Percentiles rank a stretch among this genome's conserved stretches.
Evolutionary conservation across 53 echinoderm and acorn worm species (phyloP).

Genomic region (Zoroaster sp.): DNA sequence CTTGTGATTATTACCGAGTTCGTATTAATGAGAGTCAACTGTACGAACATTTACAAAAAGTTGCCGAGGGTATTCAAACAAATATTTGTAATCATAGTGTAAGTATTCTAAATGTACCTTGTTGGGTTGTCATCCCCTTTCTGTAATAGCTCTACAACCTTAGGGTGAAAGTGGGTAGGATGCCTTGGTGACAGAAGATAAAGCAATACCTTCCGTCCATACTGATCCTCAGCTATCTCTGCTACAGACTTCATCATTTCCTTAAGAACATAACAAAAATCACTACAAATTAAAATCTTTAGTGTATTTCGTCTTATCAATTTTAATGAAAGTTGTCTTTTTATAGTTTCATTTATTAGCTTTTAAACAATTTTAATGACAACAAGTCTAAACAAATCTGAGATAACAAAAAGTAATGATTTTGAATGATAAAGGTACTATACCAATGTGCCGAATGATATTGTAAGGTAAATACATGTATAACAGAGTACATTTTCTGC

Average conservation of each 20-base stretch:
- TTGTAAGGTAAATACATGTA: not conserved
- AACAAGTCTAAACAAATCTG: not conserved
- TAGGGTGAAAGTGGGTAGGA: slow-evolving; percentile 86
- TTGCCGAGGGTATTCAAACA: no score
- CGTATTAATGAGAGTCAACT: no score
- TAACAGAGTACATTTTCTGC: no score
- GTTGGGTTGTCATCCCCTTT: slow-evolving; percentile 80
- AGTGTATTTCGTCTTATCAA: not conserved
- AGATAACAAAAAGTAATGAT: not conserved
- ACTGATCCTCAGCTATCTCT: slow-evolving; percentile 77
- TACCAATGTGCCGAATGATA: not conserved
- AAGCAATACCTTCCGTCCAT: slow-evolving; percentile 89
- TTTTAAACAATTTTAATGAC: not conserved
- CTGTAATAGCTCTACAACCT: slow-evolving; percentile 78
- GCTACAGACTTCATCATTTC: slow-evolving; percentile 84
- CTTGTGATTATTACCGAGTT: no score
- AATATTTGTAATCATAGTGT: no score
- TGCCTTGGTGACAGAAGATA: slow-evolving; percentile 78
- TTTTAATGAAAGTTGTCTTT: not conserved
- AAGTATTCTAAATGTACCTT: no score
- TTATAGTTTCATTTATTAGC: not conserved
- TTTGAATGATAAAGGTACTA: not conserved
- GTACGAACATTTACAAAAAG: no score
- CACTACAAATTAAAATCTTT: not conserved
- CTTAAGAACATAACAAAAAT: slow-evolving; percentile 22